These are phyloP conservation scores for Hyposmocoma kahamanoa DNA, from an alignment of 1,140 invertebrate species.

Conservation along the genomic window DNA sequence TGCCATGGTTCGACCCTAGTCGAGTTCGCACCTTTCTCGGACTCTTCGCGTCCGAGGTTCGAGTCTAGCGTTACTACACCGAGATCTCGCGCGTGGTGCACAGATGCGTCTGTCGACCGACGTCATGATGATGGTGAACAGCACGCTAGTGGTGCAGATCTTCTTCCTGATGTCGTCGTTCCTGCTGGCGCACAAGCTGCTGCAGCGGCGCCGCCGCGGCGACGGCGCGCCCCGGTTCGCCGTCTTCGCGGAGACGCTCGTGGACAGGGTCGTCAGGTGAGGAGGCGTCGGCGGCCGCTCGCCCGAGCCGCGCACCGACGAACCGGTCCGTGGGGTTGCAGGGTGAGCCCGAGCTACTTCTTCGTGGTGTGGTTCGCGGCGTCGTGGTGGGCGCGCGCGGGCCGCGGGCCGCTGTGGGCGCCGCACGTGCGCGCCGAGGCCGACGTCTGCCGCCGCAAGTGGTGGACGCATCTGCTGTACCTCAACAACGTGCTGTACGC, in stretches of 20 bases:
- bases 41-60: too few species aligned
- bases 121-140: slow-evolving; percentile 51
- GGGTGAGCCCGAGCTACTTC: slow-evolving; percentile 58
- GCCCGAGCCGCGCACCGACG: slow-evolving; percentile 53
- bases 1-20: too few species aligned
- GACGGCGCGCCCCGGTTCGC: slow-evolving; percentile 12
- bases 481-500: slow-evolving; percentile 74
- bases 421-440: slow-evolving; percentile 52
- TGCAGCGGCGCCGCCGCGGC: slow-evolving; percentile 24
- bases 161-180: slow-evolving; percentile 64
- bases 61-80: too few species aligned
- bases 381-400: slow-evolving; percentile 46
- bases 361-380: slow-evolving; percentile 55
- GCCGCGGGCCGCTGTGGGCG: slow-evolving; percentile 48
- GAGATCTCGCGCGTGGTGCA: too few species aligned
- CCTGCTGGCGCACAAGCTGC: slow-evolving; percentile 55
- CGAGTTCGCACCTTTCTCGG: too few species aligned
- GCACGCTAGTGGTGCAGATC: slow-evolving; percentile 60
- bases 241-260: slow-evolving; percentile 45
- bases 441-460: slow-evolving; percentile 74
- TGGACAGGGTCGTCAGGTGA: slow-evolving; percentile 55
- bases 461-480: slow-evolving; percentile 81
- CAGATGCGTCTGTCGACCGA: slow-evolving; percentile 38
- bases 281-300: slow-evolving; percentile 33
- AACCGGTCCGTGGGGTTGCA: slow-evolving; percentile 50